Conservation (phyloP, 2,113 vertebrate species). For the Anhinga rufa region DNA sequence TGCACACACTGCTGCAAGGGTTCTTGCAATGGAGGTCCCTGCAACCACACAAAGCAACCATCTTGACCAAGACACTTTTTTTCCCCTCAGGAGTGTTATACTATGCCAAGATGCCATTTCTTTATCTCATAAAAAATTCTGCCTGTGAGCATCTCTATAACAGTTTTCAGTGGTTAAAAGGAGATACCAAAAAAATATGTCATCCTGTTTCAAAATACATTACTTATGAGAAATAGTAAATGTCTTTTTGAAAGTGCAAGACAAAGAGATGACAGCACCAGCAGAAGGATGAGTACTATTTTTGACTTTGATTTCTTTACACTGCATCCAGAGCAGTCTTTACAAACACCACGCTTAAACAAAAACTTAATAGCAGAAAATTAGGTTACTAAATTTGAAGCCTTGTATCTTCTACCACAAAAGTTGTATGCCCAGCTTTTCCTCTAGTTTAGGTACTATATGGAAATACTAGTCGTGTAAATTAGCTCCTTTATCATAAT, state of each 20-base stretch:
- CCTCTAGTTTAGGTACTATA: background rate
- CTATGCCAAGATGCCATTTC: background rate
- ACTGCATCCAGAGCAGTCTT: background rate
- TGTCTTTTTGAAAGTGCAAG: background rate
- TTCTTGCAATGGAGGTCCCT: background rate
- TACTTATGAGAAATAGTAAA: background rate
- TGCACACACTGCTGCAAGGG: background rate
- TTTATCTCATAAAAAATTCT: background rate
- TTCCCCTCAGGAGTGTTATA: background rate
- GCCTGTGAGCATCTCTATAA: background rate
- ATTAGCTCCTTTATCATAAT: background rate
- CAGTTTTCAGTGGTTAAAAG: background rate
- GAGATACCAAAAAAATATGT: rapidly evolving
- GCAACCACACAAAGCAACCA: background rate
- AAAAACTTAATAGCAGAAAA: background rate
- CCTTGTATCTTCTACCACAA: background rate
- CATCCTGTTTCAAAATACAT: background rate
- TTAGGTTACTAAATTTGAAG: background rate
- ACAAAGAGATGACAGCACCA: background rate
- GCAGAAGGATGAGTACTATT: background rate
- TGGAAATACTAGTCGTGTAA: background rate
- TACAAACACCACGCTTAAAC: background rate
- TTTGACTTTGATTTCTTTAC: background rate
- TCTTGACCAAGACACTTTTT: background rate
- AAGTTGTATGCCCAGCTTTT: background rate